Evolutionary conservation across 1,140 invertebrate genomes (phyloP).

Genomic region (Caenorhabditis brenneri): DNA sequence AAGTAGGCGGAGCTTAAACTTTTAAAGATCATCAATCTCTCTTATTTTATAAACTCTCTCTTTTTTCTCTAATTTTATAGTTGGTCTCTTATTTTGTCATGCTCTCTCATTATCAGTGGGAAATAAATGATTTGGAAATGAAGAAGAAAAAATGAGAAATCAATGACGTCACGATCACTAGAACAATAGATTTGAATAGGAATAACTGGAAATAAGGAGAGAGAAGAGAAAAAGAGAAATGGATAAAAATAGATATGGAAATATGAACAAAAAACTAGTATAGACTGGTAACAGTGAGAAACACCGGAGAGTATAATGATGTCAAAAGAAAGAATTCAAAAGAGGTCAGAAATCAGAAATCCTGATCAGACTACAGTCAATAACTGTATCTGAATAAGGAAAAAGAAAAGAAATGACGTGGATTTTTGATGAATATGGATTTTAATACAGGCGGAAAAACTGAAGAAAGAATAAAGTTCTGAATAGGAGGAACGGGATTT

Average conservation of each 20-base stretch:
- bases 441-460: too few species aligned
- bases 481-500: too few species aligned
- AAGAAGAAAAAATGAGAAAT: neutral
- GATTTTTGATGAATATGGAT: too few species aligned
- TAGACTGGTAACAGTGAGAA: neutral
- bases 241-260: slow-evolving; percentile 13
- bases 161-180: neutral
- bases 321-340: neutral
- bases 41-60: neutral
- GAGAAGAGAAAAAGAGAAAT: neutral
- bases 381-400: neutral
- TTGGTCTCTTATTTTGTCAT: neutral
- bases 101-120: neutral
- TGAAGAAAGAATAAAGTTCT: neutral
- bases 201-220: neutral
- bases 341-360: neutral
- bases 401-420: too few species aligned
- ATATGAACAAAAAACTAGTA: slow-evolving; percentile 6
- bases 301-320: neutral
- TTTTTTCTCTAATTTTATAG: neutral
- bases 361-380: neutral
- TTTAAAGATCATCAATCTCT: neutral
- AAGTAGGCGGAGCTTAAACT: neutral
- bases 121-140: neutral
- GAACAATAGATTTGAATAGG: neutral